phyloP scores from a whole-genome alignment of 2,113 vertebrate genomes.

The Acanthisitta chloris region DNA sequence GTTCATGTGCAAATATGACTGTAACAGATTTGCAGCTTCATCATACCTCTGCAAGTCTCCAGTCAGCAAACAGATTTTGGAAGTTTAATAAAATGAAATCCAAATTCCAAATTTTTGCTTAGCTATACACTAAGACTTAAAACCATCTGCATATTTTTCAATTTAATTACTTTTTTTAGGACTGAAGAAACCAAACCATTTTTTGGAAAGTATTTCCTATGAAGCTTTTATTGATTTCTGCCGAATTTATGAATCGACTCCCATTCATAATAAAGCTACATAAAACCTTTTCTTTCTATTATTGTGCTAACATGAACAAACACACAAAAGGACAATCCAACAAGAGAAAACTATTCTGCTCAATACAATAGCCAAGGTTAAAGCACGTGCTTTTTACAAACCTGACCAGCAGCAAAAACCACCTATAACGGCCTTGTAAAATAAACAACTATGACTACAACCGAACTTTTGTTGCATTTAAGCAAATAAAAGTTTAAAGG shows the following conservation, averaged over 20 bases:
- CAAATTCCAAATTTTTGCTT: background rate
- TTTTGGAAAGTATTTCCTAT: background rate
- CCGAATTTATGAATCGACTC: background rate
- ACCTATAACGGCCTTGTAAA: slow-evolving; percentile 60
- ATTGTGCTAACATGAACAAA: background rate
- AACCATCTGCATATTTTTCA: background rate
- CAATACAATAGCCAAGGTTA: background rate
- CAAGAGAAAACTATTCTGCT: background rate
- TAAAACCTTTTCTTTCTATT: background rate
- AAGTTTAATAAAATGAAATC: background rate
- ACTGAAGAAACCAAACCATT: background rate
- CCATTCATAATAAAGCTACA: background rate
- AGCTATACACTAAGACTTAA: background rate
- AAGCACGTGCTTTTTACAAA: background rate
- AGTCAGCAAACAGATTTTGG: background rate
- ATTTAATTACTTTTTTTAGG: background rate
- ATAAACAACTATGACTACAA: slow-evolving; percentile 54
- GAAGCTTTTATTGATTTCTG: background rate
- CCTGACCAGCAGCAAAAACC: background rate
- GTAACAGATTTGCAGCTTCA: background rate
- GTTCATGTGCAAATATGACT: background rate
- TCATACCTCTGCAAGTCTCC: background rate
- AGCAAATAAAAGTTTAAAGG: slow-evolving; percentile 54
- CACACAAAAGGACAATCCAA: background rate
- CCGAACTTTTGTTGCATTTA: slow-evolving; percentile 55